Base-by-base conservation (phyloP, 2,888 invertebrate species). In the Pyrrhia umbra region DNA sequence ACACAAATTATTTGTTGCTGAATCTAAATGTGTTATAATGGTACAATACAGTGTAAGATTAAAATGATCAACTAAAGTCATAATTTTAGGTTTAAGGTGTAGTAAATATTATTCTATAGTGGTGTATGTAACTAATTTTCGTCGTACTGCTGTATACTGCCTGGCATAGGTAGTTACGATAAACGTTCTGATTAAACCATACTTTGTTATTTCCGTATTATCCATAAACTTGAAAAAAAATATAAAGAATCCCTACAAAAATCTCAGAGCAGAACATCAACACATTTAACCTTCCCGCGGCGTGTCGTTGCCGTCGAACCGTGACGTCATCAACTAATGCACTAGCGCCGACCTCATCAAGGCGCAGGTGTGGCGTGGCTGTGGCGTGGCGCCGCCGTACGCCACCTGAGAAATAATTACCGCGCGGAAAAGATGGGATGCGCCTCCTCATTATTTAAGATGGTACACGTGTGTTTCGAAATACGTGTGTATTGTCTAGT, bases 271-370 rank as follows among this genome's bases (percentile, higher is more conserved):
- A 13, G 20, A 23, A 23, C 21, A 54, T 51, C 15, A 47, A 40
- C 16, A 30, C 47, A 60, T 62, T 60, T 61, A 70, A 62, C 50
- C 40, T 47, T 20, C 10, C 27, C 52, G 40, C 10, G 18, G 8
- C 39, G 43, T 49, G 45, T 27, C 73, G 77, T 73, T 77, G 69
- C 76, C 81, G 70, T 49, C 79, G 82, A 83, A 73, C 82, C 81
- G 82, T 91, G 89, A 92, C 89, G 87, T 90, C 92, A 92, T 93
- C 92, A 92, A 89, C 90, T 92, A 92, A 93, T 92, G 92, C 92
- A 92, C 90, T 91, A 86, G 81, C 82, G 59, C 87, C 87, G 88
- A 88, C 89, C 88, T 90, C 90, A 87, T 89, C 88, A 88, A 75
- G 75, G 52, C 72, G 72, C 83, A 85, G 86, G 85, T 83, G 84